Evolutionary conservation across 2,888 invertebrate genomes (phyloP).

Genomic region (Busseola fusca): DNA sequence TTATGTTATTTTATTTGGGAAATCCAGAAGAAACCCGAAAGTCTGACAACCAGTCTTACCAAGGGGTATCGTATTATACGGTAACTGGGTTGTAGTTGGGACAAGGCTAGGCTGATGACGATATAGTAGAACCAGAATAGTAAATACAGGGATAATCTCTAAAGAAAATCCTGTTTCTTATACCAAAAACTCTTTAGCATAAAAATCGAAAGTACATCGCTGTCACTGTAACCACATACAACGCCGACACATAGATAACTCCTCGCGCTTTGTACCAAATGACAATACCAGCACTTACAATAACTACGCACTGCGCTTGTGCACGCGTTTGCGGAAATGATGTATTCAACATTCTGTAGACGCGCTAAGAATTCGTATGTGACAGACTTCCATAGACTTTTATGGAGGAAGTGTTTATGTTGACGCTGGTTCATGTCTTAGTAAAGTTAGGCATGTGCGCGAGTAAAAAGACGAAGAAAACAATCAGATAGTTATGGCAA

Average conservation of each 20-base stretch:
- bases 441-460: not conserved
- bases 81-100: too few species aligned
- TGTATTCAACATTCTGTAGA: slow-evolving; percentile 53
- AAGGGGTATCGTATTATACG: too few species aligned
- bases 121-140: not conserved
- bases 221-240: slow-evolving; percentile 33
- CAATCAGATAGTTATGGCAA: not conserved
- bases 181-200: not conserved
- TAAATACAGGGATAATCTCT: not conserved
- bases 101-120: not conserved
- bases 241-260: slow-evolving; percentile 59
- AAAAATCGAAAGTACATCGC: slow-evolving; percentile 24
- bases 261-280: slow-evolving; percentile 69
- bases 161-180: too few species aligned
- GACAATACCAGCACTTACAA: slow-evolving; percentile 76
- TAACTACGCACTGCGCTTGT: slow-evolving; percentile 71
- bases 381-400: slow-evolving; percentile 18
- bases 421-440: not conserved
- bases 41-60: too few species aligned
- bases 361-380: slow-evolving; percentile 38
- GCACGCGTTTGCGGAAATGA: slow-evolving; percentile 58
- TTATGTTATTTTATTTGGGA: too few species aligned
- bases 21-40: too few species aligned
- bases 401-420: slow-evolving; percentile 24
- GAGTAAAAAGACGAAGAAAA: not conserved